Evolutionary conservation across 2,888 invertebrate species (phyloP), one percentile per base, ranked within the genome.

Genomic region (Andrena bucephala): DNA sequence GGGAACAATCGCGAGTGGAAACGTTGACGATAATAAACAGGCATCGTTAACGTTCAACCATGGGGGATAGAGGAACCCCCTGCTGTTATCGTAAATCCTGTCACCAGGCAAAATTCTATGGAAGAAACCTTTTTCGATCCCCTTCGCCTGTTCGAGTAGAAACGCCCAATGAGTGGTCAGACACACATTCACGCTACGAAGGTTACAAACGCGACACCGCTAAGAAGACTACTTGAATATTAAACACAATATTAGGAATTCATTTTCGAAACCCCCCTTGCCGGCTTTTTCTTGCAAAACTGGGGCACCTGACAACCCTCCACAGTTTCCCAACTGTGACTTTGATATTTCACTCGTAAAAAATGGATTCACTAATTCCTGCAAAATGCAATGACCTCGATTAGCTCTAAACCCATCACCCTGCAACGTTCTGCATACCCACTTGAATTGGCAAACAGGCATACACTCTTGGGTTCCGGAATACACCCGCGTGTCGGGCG

Each of bases 21-120:
- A 59, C 42, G 27, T 59, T 36, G 69, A 36, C 57, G 69, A 42
- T 70, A 59, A 70, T 70, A 70, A 59, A 59, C 59, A 59, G 59
- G 29, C 57, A 59, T 59, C 59, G 42, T 29, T 70, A 57, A 70
- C n/a, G 69, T 27, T 70, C 42, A 2, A n/a, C 69, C 57, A 29
- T n/a, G 13, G 13, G 33, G 29, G 29, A 20, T 24, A 16, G 33
- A 54, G 54, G n/a, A 5, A 31, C 3, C 67, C 20, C 33, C 20
- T 52, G 13, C 59, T 10, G 33, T 4, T 20, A 27, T 70, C 42
- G 27, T 70, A 10, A 27, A 29, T 16, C 6, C 0, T 59, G 62
- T 20, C 20, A 20, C 52, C 20, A 48, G 33, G 20, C 48, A 42
- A 63, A 62, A 62, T 72, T 77, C 63, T 65, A 13, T 59, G 42